Base-by-base conservation (phyloP, 2,888 invertebrate genomes). In the Latrodectus hesperus region DNA sequence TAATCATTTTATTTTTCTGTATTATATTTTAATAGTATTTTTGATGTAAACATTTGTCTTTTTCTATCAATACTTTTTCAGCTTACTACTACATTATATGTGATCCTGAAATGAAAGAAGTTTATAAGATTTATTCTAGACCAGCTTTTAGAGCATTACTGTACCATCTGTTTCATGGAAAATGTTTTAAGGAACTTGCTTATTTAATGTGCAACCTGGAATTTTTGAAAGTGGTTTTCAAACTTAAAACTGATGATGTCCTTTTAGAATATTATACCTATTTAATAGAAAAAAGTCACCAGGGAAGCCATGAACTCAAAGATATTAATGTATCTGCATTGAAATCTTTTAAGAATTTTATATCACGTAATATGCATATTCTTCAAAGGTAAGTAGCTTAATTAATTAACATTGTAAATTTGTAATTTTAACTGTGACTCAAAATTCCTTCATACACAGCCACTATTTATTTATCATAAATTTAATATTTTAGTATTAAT, bases 351-450 rank as follows among this genome's bases (percentile, higher is more conserved):
- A 53, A 78, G 52, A 73, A 82, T 5, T 88, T 88, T 79, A 71
- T 85, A 9, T 71, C 82, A 4, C 77, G 71, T 8, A 88, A 88
- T 70, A 49, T 82, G 8, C 88, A 88, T 49, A 85, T 88, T 65
- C 82, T 88, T 64, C 73, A 82, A 51, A 26, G 26, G 88, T 88
- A 70, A 77, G 88, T 88, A 71, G 38, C 2, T 38, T 38, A 38
- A 38, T 38, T 38, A 6, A 38, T 38, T 38, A 38, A 6, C 38
- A 38, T 38, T 38, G 38, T 38, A 38, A 38, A 4, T 38, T 38
- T 38, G 2, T 38, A 38, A 38, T 38, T 38, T 38, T 38, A 38
- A 3, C 6, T 38, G 5, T 38, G 38, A 38, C 38, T 38, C 4
- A 38, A 38, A 38, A 38, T 38, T 38, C 4, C 38, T 38, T 6